Percentiles rank a stretch among this genome's conserved stretches.
Conservation (phyloP, 2,888 invertebrate genomes). For the Hypolimnas misippus region DNA sequence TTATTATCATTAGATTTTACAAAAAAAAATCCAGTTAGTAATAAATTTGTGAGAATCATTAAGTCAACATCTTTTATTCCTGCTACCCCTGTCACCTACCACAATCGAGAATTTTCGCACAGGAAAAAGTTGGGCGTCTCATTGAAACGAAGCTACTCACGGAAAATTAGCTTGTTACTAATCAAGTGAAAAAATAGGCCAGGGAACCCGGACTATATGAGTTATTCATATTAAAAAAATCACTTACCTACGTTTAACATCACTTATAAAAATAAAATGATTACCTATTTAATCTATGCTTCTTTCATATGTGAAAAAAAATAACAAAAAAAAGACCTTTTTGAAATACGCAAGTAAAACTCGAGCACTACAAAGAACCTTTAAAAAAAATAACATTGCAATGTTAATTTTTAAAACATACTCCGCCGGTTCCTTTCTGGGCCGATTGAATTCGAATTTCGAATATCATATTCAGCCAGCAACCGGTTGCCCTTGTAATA, state of each 20-base stretch:
- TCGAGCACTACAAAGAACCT: constrained; percentile 22
- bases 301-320: neutral
- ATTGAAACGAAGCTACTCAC: no score
- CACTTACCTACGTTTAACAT: neutral
- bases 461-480: constrained; percentile 79
- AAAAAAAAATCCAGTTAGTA: no score
- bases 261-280: neutral
- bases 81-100: no score
- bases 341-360: constrained; percentile 13
- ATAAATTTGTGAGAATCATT: no score
- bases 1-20: no score
- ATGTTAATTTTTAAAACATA: constrained; percentile 44
- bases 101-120: no score
- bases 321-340: constrained; percentile 1
- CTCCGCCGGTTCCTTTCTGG: constrained; percentile 44
- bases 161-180: no score
- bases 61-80: no score
- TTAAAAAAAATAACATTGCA: constrained; percentile 29
- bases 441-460: constrained; percentile 78
- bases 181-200: no score
- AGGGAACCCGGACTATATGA: no score
- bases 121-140: no score
- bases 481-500: constrained; percentile 84
- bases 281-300: neutral
- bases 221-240: neutral